Evolutionary conservation across 2,888 invertebrate species (phyloP).

Genomic region (Anthophora plumipes): DNA sequence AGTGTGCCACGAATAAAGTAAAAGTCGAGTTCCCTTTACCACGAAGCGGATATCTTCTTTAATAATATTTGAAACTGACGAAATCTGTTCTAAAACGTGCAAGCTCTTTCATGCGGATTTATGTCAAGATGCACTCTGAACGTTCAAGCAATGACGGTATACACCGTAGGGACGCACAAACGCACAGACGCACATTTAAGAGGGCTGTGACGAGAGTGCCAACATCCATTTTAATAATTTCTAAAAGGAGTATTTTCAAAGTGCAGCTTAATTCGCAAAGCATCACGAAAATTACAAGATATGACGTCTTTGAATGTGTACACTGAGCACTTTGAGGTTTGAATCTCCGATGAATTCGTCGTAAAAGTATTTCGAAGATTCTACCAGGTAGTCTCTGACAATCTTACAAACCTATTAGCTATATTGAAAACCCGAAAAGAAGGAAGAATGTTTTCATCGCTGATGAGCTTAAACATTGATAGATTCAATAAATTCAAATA

Average conservation of each 20-base stretch:
- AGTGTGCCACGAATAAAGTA: not conserved
- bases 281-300: not conserved
- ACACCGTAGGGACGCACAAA: constrained; percentile 5
- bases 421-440: too few relatives aligned
- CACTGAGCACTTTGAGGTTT: too few relatives aligned
- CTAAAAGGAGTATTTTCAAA: constrained; percentile 2
- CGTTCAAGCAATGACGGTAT: constrained; percentile 8
- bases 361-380: too few relatives aligned
- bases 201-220: constrained; percentile 15
- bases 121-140: constrained; percentile 45
- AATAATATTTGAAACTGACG: constrained; percentile 35
- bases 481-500: too few relatives aligned
- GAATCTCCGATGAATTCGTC: too few relatives aligned
- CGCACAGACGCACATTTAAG: constrained; percentile 21
- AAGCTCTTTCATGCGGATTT: constrained; percentile 23
- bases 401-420: too few relatives aligned
- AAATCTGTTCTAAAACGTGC: constrained; percentile 24
- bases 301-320: too few relatives aligned
- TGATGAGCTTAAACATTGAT: too few relatives aligned
- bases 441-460: too few relatives aligned
- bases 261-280: not conserved
- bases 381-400: too few relatives aligned
- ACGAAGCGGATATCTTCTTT: constrained; percentile 15
- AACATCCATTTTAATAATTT: constrained; percentile 40
- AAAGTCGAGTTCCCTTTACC: not conserved